Base-by-base conservation (phyloP, 1,140 invertebrate genomes). In the Drosophila chauvacae region DNA sequence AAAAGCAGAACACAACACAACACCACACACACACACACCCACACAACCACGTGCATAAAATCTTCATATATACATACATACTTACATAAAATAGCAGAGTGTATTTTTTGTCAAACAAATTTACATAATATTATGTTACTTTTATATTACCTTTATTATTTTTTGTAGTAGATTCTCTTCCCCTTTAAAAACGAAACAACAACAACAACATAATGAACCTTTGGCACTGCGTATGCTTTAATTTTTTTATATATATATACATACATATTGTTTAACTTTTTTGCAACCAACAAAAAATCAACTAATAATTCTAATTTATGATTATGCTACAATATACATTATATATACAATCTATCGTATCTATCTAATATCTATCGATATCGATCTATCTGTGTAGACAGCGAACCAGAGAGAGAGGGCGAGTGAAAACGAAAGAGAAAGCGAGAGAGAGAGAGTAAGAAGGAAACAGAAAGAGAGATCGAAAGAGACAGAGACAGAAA, bases 71-170 rank as follows among this genome's bases (percentile, higher is more conserved):
- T 74, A 79, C 58, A 73, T 73, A 79, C 77, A 79, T 73, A 79
- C 76, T 59, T 72, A 79, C 73, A 65, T 77, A 69, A 62, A 77
- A 86, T 87, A 79, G 79, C 80, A 70, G 80, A 83, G 73, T 90
- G 84, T 88, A 90, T 88, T 90, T 88, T 88, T 88, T 88, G 84
- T 88, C 84, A 90, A 88, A 88, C 84, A 88, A 87, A 87, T 80
- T 80, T 87, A 87, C 80, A 88, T 82, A 85, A 55, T 57, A 71
- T 66, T 76, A 76, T 76, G 56, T 76, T 62, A 81, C 66, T 64
- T 63, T 69, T 48, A 81, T 66, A 81, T 68, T 76, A 76, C 53
- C 2, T 7, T 56, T 56, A 56, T 56, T 77, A 51, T 71, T 78
- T 78, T 77, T 70, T 69, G 73, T 77, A 77, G 56, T 77, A 77